Conservation (phyloP, 2,888 invertebrate genomes). For the Eucriotettix oculatus region DNA sequence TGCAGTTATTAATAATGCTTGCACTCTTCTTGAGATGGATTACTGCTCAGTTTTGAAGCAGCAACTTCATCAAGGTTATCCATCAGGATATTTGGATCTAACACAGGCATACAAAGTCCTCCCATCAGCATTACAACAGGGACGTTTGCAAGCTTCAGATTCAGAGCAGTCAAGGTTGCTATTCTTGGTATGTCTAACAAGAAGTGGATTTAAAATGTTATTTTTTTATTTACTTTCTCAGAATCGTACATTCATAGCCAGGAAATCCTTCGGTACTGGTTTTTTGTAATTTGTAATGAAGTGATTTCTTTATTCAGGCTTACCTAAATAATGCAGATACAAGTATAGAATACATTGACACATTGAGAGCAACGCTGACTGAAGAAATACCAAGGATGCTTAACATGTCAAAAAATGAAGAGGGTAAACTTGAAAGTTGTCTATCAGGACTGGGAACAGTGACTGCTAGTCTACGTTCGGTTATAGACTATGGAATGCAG, state of each 20-base stretch:
- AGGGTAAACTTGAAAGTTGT: slow-evolving; percentile 56
- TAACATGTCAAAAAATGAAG: slow-evolving; percentile 41
- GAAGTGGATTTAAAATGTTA: slow-evolving; percentile 2
- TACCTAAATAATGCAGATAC: slow-evolving; percentile 82
- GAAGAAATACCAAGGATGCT: slow-evolving; percentile 48
- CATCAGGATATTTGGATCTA: slow-evolving; percentile 58
- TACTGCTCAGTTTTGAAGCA: slow-evolving; percentile 56
- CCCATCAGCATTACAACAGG: slow-evolving; percentile 62
- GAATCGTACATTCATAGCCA: too few relatives aligned
- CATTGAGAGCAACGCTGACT: slow-evolving; percentile 60
- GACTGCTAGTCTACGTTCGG: slow-evolving; percentile 39
- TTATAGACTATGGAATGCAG: slow-evolving; percentile 63
- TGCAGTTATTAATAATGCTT: slow-evolving; percentile 88
- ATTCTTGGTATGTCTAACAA: slow-evolving; percentile 45
- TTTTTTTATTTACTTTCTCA: too few relatives aligned
- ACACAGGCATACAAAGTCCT: slow-evolving; percentile 72
- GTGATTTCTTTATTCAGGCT: slow-evolving; percentile 32
- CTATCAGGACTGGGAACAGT: slow-evolving; percentile 40
- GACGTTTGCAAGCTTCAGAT: slow-evolving; percentile 58
- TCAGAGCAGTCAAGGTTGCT: slow-evolving; percentile 58
- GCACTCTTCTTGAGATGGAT: slow-evolving; percentile 70
- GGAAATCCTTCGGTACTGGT: too few relatives aligned
- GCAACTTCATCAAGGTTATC: slow-evolving; percentile 62
- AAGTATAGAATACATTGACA: slow-evolving; percentile 79
- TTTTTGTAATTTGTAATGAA: background rate